Base-by-base conservation (phyloP, 2,888 invertebrate genomes). In the Sarcophaga carnaria region DNA sequence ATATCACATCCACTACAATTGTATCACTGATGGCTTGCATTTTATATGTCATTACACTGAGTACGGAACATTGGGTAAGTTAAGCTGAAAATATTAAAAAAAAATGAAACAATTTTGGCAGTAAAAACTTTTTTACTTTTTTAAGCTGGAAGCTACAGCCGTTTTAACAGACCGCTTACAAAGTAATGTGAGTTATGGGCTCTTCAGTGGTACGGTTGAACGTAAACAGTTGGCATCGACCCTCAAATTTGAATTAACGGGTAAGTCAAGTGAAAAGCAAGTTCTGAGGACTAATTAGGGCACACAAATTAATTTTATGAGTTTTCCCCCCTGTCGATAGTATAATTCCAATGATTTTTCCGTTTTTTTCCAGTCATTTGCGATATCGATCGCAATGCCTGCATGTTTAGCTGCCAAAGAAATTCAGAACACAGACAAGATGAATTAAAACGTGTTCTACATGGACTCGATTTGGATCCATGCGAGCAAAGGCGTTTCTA, bases 331-430 rank as follows among this genome's bases (percentile, higher is more conserved):
- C 27, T 27, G 4, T 27, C 27, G 8, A 37, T 37, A 8, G 8
- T 6, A 37, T 37, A 37, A 37, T 37, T 37, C 8, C 37, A 37
- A 37, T 37, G 2, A 37, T 37, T 37, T 37, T 20, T 2, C 10
- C 14, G 27, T 22, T 54, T 62, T 45, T 74, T 63, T 74, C 86
- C 86, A 94, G 94, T 94, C 88, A 92, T 93, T 6, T 94, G 94
- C 85, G 88, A 91, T 37, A 90, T 91, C 37, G 88, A 88, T 3
- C 87, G 92, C 77, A 93, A 93, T 88, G 91, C 92, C 69, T 94
- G 94, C 86, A 93, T 94, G 2, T 91, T 92, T 86, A 90, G 94
- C 66, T 94, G 94, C 86, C 92, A 92, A 59, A 82, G 83, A 8
- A 89, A 90, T 54, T 47, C 78, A 0, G 90, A 91, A 17, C 89